A percentile compares a stretch with the other conserved stretches of the same genome.
Evolutionary conservation across 2,113 vertebrate genomes (phyloP).

Genomic region (Struthidea cinerea): DNA sequence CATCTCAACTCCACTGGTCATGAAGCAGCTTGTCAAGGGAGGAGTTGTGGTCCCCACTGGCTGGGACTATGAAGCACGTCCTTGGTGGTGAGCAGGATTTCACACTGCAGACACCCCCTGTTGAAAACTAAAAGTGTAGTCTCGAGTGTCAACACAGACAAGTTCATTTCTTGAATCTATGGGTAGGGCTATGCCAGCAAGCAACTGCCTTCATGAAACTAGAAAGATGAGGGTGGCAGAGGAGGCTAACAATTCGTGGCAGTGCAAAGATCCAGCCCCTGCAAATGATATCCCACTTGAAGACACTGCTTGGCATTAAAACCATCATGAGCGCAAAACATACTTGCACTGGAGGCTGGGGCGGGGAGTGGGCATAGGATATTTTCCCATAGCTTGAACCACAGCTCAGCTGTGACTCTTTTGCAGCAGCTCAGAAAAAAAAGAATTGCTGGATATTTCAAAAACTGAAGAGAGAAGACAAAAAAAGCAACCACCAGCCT

Average conservation of each 20-base stretch:
- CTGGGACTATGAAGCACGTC: not conserved
- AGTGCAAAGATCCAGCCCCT: not conserved
- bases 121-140: not conserved
- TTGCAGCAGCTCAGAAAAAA: not conserved
- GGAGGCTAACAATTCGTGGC: not conserved
- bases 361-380: not conserved
- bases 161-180: constrained; percentile 52
- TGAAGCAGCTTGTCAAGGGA: not conserved
- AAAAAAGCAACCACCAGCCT: not conserved
- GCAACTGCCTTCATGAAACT: not conserved
- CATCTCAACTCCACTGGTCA: not conserved
- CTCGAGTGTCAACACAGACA: constrained; percentile 74
- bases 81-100: not conserved
- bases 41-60: not conserved
- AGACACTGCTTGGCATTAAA: not conserved
- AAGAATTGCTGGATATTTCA: not conserved
- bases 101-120: not conserved
- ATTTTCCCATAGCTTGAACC: not conserved
- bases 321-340: not conserved
- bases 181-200: not conserved
- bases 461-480: not conserved
- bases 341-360: not conserved
- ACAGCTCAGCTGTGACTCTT: not conserved
- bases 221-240: not conserved
- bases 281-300: not conserved